Percentiles rank a stretch among this genome's conserved stretches.
phyloP scores from a whole-genome alignment of 1,140 invertebrate genomes.

The Achatina immaculata region DNA sequence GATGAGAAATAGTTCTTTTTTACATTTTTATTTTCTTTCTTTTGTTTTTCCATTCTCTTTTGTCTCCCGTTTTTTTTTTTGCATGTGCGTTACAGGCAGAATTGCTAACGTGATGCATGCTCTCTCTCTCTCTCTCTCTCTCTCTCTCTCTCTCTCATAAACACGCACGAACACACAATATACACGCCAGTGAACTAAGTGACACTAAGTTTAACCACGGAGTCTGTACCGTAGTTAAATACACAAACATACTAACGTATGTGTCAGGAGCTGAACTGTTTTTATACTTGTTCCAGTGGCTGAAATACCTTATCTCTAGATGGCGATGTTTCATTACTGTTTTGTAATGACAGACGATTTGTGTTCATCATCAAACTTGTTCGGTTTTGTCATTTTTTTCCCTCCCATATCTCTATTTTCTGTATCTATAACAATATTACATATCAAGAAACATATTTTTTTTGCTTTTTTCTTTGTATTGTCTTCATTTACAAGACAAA shows the following conservation, averaged over 20 bases:
- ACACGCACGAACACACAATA: neutral
- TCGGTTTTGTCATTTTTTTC: neutral
- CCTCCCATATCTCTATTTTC: neutral
- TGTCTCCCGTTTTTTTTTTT: too few relatives aligned
- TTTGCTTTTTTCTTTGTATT: too few relatives aligned
- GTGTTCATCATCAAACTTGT: neutral
- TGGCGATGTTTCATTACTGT: neutral
- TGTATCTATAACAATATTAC: too few relatives aligned
- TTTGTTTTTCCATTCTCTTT: too few relatives aligned
- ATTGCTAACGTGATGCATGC: too few relatives aligned
- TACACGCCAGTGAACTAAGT: neutral
- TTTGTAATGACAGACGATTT: neutral
- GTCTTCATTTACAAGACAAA: too few relatives aligned
- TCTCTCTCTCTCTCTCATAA: too few relatives aligned
- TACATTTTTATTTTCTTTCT: too few relatives aligned
- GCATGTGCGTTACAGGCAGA: too few relatives aligned
- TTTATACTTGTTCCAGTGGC: neutral
- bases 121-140: neutral
- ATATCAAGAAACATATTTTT: too few relatives aligned
- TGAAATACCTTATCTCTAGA: neutral
- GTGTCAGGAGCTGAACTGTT: neutral
- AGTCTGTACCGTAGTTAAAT: neutral
- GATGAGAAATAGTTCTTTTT: too few relatives aligned
- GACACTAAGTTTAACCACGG: neutral
- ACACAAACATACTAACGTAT: neutral